Conservation (phyloP, 37 sponge, comb jelly and placozoan genomes). For the Beroe forskalii region DNA sequence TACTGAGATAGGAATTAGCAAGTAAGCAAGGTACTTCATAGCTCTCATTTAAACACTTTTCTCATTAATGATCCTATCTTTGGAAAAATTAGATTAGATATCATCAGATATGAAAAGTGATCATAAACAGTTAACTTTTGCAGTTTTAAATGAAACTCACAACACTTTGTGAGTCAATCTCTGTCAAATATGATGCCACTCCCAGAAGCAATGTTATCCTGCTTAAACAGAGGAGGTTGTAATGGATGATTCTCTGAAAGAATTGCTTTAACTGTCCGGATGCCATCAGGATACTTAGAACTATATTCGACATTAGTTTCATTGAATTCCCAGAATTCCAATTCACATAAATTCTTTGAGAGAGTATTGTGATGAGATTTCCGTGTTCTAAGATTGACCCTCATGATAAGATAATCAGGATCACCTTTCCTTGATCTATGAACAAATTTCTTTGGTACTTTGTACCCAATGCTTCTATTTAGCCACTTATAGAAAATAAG, state of each 20-base stretch:
- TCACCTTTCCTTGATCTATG: background rate
- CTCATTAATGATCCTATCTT: too few relatives aligned
- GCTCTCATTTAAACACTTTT: too few relatives aligned
- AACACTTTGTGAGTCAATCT: too few relatives aligned
- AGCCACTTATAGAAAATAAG: background rate
- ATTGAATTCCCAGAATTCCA: slow-evolving; percentile 24
- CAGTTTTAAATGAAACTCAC: too few relatives aligned
- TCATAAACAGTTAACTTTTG: too few relatives aligned
- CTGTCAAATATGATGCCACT: too few relatives aligned
- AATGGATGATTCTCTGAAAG: slow-evolving; percentile 15
- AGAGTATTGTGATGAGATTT: too few relatives aligned
- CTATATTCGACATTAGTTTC: background rate
- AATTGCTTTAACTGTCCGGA: background rate
- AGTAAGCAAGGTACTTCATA: too few relatives aligned
- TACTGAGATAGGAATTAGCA: too few relatives aligned
- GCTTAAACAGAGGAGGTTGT: background rate
- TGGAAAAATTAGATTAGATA: too few relatives aligned
- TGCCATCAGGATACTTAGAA: background rate
- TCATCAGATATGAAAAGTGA: too few relatives aligned
- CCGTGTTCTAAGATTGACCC: background rate
- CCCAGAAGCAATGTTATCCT: too few relatives aligned
- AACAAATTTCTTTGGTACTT: background rate
- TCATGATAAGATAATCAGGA: slow-evolving; percentile 25
- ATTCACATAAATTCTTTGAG: slow-evolving; percentile 17
- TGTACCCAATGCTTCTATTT: background rate